Percentiles rank a stretch among this genome's conserved stretches.
Evolutionary conservation across 2,797 vertebrate species (phyloP).

Genomic region (Vultur gryphus): DNA sequence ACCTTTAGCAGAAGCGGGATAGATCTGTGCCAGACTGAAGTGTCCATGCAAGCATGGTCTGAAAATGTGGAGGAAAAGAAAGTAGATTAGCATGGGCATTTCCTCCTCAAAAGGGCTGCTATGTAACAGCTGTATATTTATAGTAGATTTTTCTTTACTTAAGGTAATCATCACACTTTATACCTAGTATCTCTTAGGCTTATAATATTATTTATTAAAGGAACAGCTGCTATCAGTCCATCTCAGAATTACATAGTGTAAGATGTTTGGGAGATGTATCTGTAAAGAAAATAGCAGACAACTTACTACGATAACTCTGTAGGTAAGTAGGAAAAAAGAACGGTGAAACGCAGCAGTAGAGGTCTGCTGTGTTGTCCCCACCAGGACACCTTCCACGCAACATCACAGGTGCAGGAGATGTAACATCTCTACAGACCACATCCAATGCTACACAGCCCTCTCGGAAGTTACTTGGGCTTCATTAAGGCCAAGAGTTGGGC

Average conservation of each 20-base stretch:
- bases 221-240: background rate
- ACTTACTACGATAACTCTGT: accelerated
- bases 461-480: background rate
- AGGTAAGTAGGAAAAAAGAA: background rate
- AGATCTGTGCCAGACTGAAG: background rate
- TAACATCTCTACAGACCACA: background rate
- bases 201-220: background rate
- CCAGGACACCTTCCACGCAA: background rate
- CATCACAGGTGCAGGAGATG: background rate
- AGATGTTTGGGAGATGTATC: background rate
- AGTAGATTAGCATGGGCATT: background rate
- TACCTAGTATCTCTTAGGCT: background rate
- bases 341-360: background rate
- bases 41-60: background rate
- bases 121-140: background rate
- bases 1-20: background rate
- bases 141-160: background rate
- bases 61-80: background rate
- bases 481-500: background rate
- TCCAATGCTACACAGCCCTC: background rate
- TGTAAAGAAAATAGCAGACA: background rate
- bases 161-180: background rate
- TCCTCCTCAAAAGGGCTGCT: background rate
- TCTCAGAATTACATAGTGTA: background rate
- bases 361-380: accelerated